Base-by-base conservation (phyloP, 2,888 invertebrate species). In the Theristus sp. region DNA sequence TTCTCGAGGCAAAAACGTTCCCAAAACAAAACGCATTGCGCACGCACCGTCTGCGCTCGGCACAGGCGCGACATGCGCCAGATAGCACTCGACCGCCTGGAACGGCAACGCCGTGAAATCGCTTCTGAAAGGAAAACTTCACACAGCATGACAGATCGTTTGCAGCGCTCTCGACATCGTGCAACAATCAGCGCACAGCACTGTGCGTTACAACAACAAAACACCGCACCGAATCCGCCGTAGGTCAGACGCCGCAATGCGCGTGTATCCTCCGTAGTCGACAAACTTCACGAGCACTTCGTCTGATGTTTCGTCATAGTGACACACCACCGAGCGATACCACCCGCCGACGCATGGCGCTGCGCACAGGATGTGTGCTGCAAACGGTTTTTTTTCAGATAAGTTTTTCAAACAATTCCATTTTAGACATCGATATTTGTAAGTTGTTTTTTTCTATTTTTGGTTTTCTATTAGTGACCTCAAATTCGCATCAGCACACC, bases 21-120 rank as follows among this genome's bases (percentile, higher is more conserved):
- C n/a, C n/a, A n/a, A n/a, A n/a, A n/a, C n/a, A n/a, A n/a, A n/a
- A n/a, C n/a, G n/a, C 52, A 6, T 3, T 3, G 13, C 3, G 53
- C 57, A 73, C 74, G 75, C 76, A 84, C 88, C 84, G 72, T 82
- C 81, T 61, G 82, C 79, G 3, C 3, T 49, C n/a, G 13, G 49
- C 26, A 24, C 25, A 61, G 90, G 87, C 75, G 82, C 82, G 68
- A 93, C 81, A 77, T 89, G 84, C n/a, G 89, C 89, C 71, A 98
- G 79, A 74, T 85, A 82, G 74, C 93, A 89, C 80, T 98, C 96
- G 57, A 88, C 85, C 62, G 94, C 89, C 82, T 96, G 94, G 82
- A 96, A 96, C 60, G 96, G 96, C 75, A 94, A 80, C 62, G 84
- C 81, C 82, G 93, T 84, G 75, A 90, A 93, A 77, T 96, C 93